Evolutionary conservation across 2,888 invertebrate genomes (phyloP).

Genomic region (Holacanthella duospinosa): DNA sequence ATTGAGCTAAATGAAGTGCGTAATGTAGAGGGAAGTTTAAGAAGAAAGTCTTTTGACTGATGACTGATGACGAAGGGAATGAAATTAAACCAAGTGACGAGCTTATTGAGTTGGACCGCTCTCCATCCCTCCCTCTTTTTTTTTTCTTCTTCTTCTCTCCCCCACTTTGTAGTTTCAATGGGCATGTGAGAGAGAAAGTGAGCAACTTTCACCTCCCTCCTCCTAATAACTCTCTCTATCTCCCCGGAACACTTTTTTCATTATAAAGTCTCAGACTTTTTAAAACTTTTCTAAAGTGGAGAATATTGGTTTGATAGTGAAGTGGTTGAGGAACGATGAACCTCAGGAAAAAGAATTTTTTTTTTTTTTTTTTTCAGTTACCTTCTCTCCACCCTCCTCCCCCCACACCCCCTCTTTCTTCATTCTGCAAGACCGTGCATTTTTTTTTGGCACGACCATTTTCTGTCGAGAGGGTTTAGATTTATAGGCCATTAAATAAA

Average conservation of each 20-base stretch:
- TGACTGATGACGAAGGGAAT: neutral
- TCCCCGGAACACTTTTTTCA: neutral
- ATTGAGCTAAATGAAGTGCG: neutral
- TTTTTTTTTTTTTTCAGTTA: constrained; percentile 18
- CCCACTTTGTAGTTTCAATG: neutral
- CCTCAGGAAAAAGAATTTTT: constrained; percentile 16
- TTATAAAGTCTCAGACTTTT: neutral
- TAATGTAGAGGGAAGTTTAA: neutral
- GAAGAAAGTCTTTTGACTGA: neutral
- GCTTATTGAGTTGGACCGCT: neutral
- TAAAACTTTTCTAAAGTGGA: neutral
- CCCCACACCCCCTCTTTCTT: constrained; percentile 6
- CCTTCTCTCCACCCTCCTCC: no score
- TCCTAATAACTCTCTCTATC: neutral
- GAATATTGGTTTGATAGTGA: constrained; percentile 3
- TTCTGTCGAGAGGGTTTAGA: constrained; percentile 38
- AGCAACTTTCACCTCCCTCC: neutral
- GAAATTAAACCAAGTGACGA: neutral
- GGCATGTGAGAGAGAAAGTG: neutral
- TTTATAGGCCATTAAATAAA: constrained; percentile 39
- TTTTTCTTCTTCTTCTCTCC: neutral
- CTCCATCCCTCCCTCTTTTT: no score
- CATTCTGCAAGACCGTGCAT: constrained; percentile 33
- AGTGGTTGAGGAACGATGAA: constrained; percentile 7
- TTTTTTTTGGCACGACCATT: constrained; percentile 35